A percentile compares a stretch with the other conserved stretches of the same genome.
These are phyloP conservation scores for Chionomys nivalis DNA, from an alignment of 2,113 vertebrate species.

Conservation along the genomic window DNA sequence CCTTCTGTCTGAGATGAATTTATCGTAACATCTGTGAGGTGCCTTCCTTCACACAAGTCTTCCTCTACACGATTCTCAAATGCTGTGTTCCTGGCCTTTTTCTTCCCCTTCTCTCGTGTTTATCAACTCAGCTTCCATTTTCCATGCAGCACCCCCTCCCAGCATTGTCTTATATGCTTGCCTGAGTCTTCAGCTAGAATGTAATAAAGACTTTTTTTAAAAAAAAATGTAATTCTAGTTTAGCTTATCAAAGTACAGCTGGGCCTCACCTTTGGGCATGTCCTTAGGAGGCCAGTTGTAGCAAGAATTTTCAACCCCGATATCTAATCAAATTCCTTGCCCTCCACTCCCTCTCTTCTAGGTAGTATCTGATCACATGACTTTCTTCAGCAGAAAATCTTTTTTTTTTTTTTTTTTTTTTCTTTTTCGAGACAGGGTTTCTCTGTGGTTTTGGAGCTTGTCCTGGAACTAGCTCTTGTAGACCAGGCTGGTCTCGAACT, in stretches of 20 bases:
- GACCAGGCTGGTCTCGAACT: too few relatives aligned
- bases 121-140: background rate
- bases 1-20: background rate
- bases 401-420: too few relatives aligned
- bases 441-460: too few relatives aligned
- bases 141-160: background rate
- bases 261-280: background rate
- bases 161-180: background rate
- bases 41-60: background rate
- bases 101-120: background rate
- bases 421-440: too few relatives aligned
- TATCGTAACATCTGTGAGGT: background rate
- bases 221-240: background rate
- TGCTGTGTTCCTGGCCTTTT: background rate
- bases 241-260: background rate
- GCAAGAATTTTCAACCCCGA: background rate
- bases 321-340: constrained; percentile 39
- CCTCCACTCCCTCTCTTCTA: background rate
- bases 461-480: too few relatives aligned
- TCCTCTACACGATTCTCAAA: background rate
- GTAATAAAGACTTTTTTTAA: constrained; percentile 1
- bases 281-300: background rate
- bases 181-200: background rate
- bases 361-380: background rate
- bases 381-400: background rate